Percentiles rank a stretch among this genome's conserved stretches.
Conservation (phyloP, 2,888 invertebrate species). For the Taenaris catops region DNA sequence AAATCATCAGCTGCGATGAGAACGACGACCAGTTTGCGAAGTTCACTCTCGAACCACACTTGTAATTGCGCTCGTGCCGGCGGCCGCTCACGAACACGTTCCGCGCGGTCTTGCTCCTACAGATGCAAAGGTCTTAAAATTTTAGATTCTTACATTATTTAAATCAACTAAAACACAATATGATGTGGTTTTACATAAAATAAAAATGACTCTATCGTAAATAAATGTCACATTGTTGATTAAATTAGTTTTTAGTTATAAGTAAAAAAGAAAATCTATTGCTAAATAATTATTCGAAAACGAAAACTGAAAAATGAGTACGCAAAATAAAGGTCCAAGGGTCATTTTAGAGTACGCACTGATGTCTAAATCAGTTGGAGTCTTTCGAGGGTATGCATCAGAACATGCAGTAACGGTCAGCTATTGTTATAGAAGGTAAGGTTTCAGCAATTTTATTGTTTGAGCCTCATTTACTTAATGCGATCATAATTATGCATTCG, state of each 20-base stretch:
- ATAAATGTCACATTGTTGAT: neutral
- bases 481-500: slow-evolving; percentile 9
- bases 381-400: slow-evolving; percentile 48
- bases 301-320: slow-evolving; percentile 1
- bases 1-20: slow-evolving; percentile 93
- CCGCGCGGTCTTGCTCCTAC: slow-evolving; percentile 70
- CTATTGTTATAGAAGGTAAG: slow-evolving; percentile 43
- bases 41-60: slow-evolving; percentile 92
- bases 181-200: no score
- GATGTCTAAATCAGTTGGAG: slow-evolving; percentile 49
- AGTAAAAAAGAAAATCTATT: slow-evolving; percentile 9
- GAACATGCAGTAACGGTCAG: slow-evolving; percentile 71
- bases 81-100: slow-evolving; percentile 82
- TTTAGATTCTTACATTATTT: neutral
- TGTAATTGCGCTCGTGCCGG: slow-evolving; percentile 92
- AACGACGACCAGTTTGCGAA: slow-evolving; percentile 90
- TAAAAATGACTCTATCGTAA: neutral
- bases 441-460: slow-evolving; percentile 31
- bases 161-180: no score
- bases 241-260: slow-evolving; percentile 1
- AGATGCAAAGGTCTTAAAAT: slow-evolving; percentile 21
- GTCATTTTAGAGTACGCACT: slow-evolving; percentile 39
- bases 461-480: slow-evolving; percentile 17
- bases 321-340: slow-evolving; percentile 8
- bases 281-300: slow-evolving; percentile 2